Evolutionary conservation across 2,797 vertebrate species (phyloP).

Genomic region (Helarctos malayanus): DNA sequence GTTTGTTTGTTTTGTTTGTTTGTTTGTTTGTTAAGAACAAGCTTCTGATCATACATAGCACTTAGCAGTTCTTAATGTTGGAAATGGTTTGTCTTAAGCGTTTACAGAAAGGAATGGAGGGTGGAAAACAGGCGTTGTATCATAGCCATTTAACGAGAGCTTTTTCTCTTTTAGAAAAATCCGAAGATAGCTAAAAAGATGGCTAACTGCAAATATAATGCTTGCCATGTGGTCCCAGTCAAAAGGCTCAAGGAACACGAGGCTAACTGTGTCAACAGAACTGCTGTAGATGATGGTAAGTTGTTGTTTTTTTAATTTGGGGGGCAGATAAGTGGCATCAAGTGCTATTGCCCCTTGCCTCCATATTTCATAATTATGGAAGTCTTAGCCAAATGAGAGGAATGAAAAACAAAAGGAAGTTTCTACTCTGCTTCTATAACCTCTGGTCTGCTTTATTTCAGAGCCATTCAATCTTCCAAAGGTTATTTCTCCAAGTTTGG

Average conservation of each 20-base stretch:
- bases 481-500: slow-evolving; percentile 49
- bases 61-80: slow-evolving; percentile 24
- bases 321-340: background rate
- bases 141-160: background rate
- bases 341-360: background rate
- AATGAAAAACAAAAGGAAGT: background rate
- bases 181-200: slow-evolving; percentile 70
- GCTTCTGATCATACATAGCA: background rate
- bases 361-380: background rate
- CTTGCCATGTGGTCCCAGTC: slow-evolving; percentile 78
- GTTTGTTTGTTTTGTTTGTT: background rate
- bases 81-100: slow-evolving; percentile 29
- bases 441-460: slow-evolving; percentile 67
- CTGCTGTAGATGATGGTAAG: slow-evolving; percentile 34
- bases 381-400: slow-evolving; percentile 7
- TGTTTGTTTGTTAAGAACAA: background rate
- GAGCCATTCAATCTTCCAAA: slow-evolving; percentile 69
- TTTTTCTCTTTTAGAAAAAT: slow-evolving; percentile 82
- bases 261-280: slow-evolving; percentile 70
- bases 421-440: slow-evolving; percentile 36
- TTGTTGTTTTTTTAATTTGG: background rate
- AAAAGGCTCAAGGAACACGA: slow-evolving; percentile 75
- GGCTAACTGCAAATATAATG: slow-evolving; percentile 85
- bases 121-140: slow-evolving; percentile 49
- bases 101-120: slow-evolving; percentile 48